Evolutionary conservation across 92 coral and sea anemone genomes (phyloP).

Genomic region (Epizoanthus stellaris): DNA sequence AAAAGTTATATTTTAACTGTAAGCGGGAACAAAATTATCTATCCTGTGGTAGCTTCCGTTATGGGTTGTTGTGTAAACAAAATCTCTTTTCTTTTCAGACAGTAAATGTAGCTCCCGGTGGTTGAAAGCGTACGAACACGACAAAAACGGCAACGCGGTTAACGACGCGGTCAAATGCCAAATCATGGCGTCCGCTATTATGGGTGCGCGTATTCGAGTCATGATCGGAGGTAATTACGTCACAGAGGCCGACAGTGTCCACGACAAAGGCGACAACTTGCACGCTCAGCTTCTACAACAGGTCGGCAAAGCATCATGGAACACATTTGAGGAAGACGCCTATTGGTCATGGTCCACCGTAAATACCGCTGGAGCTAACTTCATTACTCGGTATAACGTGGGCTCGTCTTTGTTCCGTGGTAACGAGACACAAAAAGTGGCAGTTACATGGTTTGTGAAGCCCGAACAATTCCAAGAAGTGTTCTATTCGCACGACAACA

Average conservation of each 20-base stretch:
- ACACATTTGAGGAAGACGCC: conserved; percentile 72
- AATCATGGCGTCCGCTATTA: conserved; percentile 73
- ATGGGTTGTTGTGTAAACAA: background rate
- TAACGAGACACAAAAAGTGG: conserved; percentile 24
- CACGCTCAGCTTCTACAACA: conserved; percentile 80
- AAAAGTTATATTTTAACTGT: too few species aligned
- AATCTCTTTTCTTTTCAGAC: background rate
- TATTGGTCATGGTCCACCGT: conserved; percentile 64
- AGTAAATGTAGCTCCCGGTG: conserved; percentile 45
- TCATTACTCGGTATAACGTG: conserved; percentile 41
- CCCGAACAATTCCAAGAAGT: conserved; percentile 28
- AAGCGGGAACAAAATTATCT: too few species aligned
- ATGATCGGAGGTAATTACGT: conserved; percentile 37
- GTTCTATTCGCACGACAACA: conserved; percentile 34
- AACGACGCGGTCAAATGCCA: conserved; percentile 58
- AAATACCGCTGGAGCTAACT: conserved; percentile 41
- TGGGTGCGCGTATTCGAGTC: conserved; percentile 83
- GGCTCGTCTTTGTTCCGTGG: conserved; percentile 44
- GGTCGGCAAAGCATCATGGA: conserved; percentile 84
- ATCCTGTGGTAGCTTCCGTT: too few species aligned
- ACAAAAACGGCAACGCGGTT: conserved; percentile 56
- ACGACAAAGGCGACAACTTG: conserved; percentile 61
- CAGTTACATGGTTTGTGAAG: conserved; percentile 45
- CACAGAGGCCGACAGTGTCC: conserved; percentile 75
- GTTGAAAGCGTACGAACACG: conserved; percentile 70